Percentiles rank a stretch among this genome's conserved stretches.
Conservation (phyloP, 2,888 invertebrate species). For the Harpalus rubripes region DNA sequence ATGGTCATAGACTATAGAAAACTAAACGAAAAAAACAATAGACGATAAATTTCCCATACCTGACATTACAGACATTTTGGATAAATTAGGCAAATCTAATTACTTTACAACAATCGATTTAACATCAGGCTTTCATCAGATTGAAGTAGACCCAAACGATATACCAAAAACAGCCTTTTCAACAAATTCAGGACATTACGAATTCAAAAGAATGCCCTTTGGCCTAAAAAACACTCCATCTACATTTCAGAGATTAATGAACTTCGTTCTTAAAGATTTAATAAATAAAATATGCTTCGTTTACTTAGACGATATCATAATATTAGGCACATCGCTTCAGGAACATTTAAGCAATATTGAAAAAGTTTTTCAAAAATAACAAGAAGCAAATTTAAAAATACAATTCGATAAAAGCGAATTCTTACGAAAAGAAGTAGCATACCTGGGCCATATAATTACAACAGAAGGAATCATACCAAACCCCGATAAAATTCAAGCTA, state of each 20-base stretch:
- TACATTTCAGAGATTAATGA: neutral
- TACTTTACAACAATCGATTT: neutral
- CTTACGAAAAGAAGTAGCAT: neutral
- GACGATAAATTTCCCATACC: neutral
- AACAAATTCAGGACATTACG: conserved; percentile 21
- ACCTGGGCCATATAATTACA: too few species aligned
- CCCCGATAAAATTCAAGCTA: too few species aligned
- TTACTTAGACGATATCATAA: conserved; percentile 71
- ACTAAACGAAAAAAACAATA: neutral
- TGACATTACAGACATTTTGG: neutral
- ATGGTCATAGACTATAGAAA: neutral
- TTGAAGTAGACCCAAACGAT: neutral
- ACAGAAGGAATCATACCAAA: too few species aligned
- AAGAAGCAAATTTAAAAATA: conserved; percentile 12
- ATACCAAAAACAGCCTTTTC: conserved; percentile 1
- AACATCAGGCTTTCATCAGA: neutral
- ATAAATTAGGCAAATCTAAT: neutral
- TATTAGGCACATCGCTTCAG: conserved; percentile 68
- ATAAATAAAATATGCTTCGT: conserved; percentile 64
- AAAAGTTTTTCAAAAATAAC: conserved; percentile 44
- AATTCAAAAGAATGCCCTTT: neutral
- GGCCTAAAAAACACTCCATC: neutral
- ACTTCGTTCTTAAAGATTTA: conserved; percentile 68
- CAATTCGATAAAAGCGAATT: neutral
- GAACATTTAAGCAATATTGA: conserved; percentile 69